Conservation (phyloP, 2,888 invertebrate genomes). For the Neoascia interrupta region DNA sequence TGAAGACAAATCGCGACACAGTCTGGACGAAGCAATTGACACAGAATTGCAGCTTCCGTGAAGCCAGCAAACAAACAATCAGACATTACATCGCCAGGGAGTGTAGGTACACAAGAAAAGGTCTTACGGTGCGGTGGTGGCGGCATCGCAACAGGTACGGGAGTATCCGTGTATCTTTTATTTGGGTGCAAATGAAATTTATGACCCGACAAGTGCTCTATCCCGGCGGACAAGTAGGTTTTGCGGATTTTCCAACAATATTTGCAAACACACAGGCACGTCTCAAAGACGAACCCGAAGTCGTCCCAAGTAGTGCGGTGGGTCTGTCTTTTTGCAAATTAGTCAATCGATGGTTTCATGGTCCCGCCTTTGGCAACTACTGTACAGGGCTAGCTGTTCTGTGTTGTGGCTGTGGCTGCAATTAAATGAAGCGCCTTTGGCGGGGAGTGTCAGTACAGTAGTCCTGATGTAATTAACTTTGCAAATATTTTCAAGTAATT, state of each 20-base stretch:
- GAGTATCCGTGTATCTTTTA: conserved; percentile 7
- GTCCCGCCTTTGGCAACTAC: conserved; percentile 43
- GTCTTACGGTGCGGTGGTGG: too few relatives aligned
- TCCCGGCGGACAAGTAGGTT: conserved; percentile 21
- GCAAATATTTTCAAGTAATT: conserved; percentile 12
- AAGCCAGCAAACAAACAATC: conserved; percentile 34
- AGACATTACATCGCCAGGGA: conserved; percentile 21
- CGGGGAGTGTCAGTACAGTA: background rate
- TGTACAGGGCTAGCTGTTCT: background rate
- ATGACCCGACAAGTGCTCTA: conserved; percentile 47
- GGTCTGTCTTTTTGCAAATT: conserved; percentile 46
- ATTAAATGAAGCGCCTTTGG: conserved; percentile 55
- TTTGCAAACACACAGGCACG: conserved; percentile 62
- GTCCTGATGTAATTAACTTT: conserved; percentile 29
- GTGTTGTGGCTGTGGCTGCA: conserved; percentile 4
- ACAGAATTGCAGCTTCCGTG: conserved; percentile 60
- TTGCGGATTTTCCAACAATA: conserved; percentile 48
- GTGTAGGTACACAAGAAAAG: too few relatives aligned
- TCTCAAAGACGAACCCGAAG: conserved; percentile 1
- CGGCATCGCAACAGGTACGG: conserved; percentile 44
- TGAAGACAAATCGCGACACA: conserved; percentile 43
- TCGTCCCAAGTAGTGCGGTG: conserved; percentile 4
- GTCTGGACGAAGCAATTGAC: conserved; percentile 24
- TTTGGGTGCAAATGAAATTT: conserved; percentile 49
- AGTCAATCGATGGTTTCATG: conserved; percentile 54